Base-by-base conservation (phyloP, 2,113 vertebrate species). In the Epinephelus cyanopodus region DNA sequence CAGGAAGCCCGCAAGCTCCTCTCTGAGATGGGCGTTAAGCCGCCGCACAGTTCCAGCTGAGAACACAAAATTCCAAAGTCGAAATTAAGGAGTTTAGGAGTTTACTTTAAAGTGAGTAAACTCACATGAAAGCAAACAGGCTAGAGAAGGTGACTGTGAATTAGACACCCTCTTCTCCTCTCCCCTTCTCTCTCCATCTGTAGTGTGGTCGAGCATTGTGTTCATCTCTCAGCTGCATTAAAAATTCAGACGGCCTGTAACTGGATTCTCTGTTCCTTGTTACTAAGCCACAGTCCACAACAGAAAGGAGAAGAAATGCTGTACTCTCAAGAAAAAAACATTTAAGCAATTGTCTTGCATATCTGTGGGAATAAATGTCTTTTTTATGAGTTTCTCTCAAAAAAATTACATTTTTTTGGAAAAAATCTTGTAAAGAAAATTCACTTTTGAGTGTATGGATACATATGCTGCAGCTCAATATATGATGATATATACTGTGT, bases 181-280 rank as follows among this genome's bases (percentile, higher is more conserved):
- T 85, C 74, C 48, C 54, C 60, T 56, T 70, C 91, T 81, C 87
- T 85, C 79, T 87, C 87, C 89, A 87, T 92, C 87, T 93, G 89
- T 83, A 92, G 82, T 89, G 87, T 88, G 92, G 90, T 91, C 21
- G 25, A 87, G 93, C 89, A 90, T 93, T 94, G 95, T 94, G 90
- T 94, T 94, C 76, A 70, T 92, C 91, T 91, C 90, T 89, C 90
- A 83, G 88, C 82, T 65, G 50, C 92, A 95, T 96, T 90, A 96
- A 96, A 95, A 90, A 96, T 96, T 94, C 84, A 96, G 82, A 79
- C 37, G 73, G 74, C 75, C 87, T 89, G 95, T 92, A 96, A 96
- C 92, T 84, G 87, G 95, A 96, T 64, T 91, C 94, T 80, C 56
- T 74, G 76, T 68, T 80, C 83, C 87, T 87, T 84, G 95, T 94